Base-by-base conservation (phyloP, 2,888 invertebrate genomes). In the Tuta absoluta region DNA sequence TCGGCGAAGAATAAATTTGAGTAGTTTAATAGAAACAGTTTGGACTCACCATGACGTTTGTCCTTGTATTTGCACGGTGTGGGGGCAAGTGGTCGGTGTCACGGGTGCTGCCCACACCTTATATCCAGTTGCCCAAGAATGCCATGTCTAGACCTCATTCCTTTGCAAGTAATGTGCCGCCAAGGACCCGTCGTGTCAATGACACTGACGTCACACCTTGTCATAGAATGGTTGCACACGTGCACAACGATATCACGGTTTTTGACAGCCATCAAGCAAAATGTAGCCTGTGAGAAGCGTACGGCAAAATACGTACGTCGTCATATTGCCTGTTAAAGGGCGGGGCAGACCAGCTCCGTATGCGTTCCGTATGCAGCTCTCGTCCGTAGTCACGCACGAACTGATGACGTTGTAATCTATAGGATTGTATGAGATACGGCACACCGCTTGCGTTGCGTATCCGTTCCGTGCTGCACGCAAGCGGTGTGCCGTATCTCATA, bases 81-180 rank as follows among this genome's bases (percentile, higher is more conserved):
- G 75, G 72, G 72, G 78, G 77, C 78, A 78, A 77, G 72, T 80
- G 71, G 70, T 89, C 87, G 89, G 89, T 74, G 82, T 75, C 75
- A 75, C 73, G 71, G 74, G 82, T 76, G 75, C 80, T 78, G 82
- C 74, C 81, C 76, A 88, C 88, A 85, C 82, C 83, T 84, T 91
- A 90, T 90, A 89, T 90, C 89, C 85, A 88, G 89, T 87, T 86
- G 78, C 71, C 80, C 79, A 82, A 87, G 86, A 87, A 87, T 87
- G 82, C 81, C 79, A 87, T 76, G 79, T 82, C 88, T 83, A 87
- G 89, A 88, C 89, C 82, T 91, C 88, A 89, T 91, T 89, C 88
- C 87, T 83, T 77, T 77, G 75, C 75, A 77, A 80, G 84, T 79
- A 83, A 82, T 81, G 78, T 77, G 71, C 76, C 79, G 72, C 73